A percentile compares a stretch with the other conserved stretches of the same genome.
Evolutionary conservation across 2,888 invertebrate genomes (phyloP).

Genomic region (Trachelus stipa): DNA sequence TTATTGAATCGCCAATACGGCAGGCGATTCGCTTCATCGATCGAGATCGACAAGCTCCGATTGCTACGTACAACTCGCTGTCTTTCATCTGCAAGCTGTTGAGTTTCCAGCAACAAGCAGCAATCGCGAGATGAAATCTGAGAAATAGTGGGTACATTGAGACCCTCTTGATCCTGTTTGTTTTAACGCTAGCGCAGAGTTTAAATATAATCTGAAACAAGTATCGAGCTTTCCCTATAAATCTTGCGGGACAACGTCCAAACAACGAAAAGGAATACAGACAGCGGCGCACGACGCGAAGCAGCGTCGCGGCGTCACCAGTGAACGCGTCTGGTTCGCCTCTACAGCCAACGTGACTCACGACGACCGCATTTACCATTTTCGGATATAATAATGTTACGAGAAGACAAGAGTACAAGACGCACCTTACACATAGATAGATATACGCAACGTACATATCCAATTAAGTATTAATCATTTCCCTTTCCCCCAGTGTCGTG

Average conservation of each 20-base stretch:
- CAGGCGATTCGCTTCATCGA: slow-evolving; percentile 13
- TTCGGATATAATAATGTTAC: slow-evolving; percentile 28
- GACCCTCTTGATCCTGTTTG: background rate
- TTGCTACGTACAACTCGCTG: background rate
- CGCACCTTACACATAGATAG: background rate
- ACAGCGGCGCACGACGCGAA: background rate
- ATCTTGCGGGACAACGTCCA: background rate
- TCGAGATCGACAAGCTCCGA: slow-evolving; percentile 13
- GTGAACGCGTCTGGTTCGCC: slow-evolving; percentile 14
- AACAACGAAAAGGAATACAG: background rate
- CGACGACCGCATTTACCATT: slow-evolving; percentile 52
- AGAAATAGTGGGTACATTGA: background rate
- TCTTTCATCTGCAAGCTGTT: background rate
- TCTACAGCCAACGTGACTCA: slow-evolving; percentile 43
- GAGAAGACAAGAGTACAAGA: background rate
- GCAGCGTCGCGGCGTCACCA: slow-evolving; percentile 5
- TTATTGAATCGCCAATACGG: background rate
- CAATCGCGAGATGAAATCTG: background rate
- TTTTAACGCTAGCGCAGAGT: background rate
- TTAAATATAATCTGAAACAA: background rate
- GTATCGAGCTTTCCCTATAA: background rate
- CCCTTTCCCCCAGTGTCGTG: background rate
- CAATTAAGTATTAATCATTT: background rate
- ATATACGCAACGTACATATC: background rate
- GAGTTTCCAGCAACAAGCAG: background rate